These are phyloP conservation scores for Malurus splendens DNA, from an alignment of 2,797 vertebrate species.

Conservation along the genomic window DNA sequence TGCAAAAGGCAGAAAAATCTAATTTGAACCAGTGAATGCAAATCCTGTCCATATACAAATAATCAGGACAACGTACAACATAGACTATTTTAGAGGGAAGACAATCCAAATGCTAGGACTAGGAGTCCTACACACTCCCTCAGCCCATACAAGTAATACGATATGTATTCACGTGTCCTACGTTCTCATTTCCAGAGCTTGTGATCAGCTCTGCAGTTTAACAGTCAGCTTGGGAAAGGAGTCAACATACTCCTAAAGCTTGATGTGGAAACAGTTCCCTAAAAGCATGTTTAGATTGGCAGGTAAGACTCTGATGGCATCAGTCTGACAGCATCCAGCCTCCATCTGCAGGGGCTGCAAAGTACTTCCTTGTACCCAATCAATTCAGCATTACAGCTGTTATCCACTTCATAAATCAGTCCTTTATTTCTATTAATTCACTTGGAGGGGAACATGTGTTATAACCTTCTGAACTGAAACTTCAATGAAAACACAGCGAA, in stretches of 20 bases:
- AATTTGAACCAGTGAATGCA: neutral
- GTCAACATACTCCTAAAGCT: neutral
- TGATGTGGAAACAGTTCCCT: neutral
- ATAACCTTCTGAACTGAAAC: neutral
- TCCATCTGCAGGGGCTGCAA: neutral
- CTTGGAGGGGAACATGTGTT: neutral
- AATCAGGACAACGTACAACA: neutral
- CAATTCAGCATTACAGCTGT: neutral
- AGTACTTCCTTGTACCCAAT: neutral
- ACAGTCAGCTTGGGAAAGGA: neutral
- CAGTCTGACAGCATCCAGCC: neutral
- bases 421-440: neutral
- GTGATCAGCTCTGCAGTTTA: neutral
- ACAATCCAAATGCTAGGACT: neutral
- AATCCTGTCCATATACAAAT: neutral
- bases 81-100: neutral
- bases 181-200: neutral
- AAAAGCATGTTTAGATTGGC: neutral
- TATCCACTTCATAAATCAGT: neutral
- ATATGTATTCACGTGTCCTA: neutral
- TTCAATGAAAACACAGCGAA: neutral
- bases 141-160: neutral
- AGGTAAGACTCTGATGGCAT: neutral
- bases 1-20: neutral
- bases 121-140: neutral